These are phyloP conservation scores for Ennomos fuscantarius DNA, from an alignment of 2,888 invertebrate genomes.

Conservation along the genomic window DNA sequence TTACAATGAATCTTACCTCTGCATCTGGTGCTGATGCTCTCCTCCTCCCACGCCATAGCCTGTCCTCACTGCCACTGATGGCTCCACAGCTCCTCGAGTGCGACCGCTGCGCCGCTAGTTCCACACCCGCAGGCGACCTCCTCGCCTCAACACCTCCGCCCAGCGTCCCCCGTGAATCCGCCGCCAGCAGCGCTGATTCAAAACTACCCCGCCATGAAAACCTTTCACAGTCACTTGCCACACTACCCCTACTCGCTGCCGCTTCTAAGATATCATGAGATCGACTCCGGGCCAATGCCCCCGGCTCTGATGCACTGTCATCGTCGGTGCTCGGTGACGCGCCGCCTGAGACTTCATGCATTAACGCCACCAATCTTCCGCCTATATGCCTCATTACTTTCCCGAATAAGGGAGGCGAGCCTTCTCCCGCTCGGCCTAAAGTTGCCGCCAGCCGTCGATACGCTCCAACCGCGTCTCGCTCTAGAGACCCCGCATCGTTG, in stretches of 20 bases:
- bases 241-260: conserved; percentile 85
- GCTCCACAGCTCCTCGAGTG: conserved; percentile 94
- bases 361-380: conserved; percentile 92
- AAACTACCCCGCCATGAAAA: conserved; percentile 97
- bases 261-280: conserved; percentile 92
- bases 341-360: conserved; percentile 96
- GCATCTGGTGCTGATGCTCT: conserved; percentile 79
- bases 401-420: conserved; percentile 93
- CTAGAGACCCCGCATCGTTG: conserved; percentile 84
- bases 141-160: conserved; percentile 91
- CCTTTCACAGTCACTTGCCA: conserved; percentile 94
- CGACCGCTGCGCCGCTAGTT: conserved; percentile 91
- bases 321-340: conserved; percentile 90
- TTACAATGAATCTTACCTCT: conserved; percentile 65
- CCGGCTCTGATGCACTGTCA: conserved; percentile 89
- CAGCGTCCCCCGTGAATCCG: conserved; percentile 92
- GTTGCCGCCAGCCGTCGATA: conserved; percentile 94
- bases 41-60: conserved; percentile 77
- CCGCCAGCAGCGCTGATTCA: conserved; percentile 95
- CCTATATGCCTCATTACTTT: conserved; percentile 97
- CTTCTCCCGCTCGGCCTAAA: conserved; percentile 89
- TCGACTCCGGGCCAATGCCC: conserved; percentile 90
- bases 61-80: conserved; percentile 89
- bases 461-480: conserved; percentile 93
- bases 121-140: conserved; percentile 92